Conservation (phyloP, 2,888 invertebrate genomes). For the Sarcophaga caerulescens region DNA sequence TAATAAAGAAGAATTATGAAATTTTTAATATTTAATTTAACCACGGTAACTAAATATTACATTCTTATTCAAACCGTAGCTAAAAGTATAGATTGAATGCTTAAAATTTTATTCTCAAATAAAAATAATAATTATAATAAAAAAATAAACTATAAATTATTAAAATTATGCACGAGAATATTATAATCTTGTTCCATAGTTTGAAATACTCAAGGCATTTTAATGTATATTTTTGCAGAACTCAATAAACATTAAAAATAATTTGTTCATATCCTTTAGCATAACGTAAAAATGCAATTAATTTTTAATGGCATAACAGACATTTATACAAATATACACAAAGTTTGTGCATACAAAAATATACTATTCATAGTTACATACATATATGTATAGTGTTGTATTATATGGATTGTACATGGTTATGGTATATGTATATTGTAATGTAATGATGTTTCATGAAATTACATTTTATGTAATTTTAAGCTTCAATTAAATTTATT, state of each 20-base stretch:
- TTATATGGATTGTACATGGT: neutral
- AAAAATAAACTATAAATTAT: too few relatives aligned
- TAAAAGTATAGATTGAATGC: too few relatives aligned
- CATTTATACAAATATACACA: neutral
- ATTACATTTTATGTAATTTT: constrained; percentile 56
- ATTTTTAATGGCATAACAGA: constrained; percentile 36
- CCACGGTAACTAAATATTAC: too few relatives aligned
- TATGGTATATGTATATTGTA: neutral
- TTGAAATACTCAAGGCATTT: too few relatives aligned
- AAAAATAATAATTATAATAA: too few relatives aligned
- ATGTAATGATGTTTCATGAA: constrained; percentile 54
- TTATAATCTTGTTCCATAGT: too few relatives aligned
- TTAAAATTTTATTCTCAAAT: too few relatives aligned
- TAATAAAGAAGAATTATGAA: too few relatives aligned
- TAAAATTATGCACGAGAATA: too few relatives aligned
- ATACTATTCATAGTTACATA: neutral
- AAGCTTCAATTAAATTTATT: constrained; percentile 54
- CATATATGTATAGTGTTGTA: too few relatives aligned
- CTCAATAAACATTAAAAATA: constrained; percentile 31
- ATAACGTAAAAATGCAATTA: constrained; percentile 41
- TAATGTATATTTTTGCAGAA: neutral
- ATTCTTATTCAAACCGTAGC: too few relatives aligned
- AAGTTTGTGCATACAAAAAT: neutral
- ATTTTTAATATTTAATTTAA: too few relatives aligned
- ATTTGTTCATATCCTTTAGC: constrained; percentile 27